Evolutionary conservation across 2,113 vertebrate genomes (phyloP), one percentile per base, ranked within the genome.

Genomic region (Orycteropus afer): DNA sequence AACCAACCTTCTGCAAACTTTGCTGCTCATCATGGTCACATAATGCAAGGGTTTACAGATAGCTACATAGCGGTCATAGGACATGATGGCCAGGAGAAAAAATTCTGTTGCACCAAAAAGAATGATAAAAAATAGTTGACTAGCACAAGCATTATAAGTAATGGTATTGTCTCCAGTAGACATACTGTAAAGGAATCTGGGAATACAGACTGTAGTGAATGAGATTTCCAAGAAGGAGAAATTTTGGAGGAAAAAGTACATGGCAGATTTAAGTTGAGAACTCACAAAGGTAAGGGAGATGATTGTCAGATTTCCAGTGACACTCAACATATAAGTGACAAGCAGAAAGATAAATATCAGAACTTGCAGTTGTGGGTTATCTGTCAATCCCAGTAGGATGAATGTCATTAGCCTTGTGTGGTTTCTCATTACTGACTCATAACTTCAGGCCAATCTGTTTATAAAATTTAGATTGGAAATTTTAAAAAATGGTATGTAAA

Each of bases 71-170:
- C 86, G 37, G 1, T 97, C 94, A 88, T 94, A 97, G 67, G 96
- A 97, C 96, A 97, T 97, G 20, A 69, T 74, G 0, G 94, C 86
- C 34, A 96, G 65, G 20, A 97, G 86, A 47, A 95, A 96, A 51
- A 96, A 95, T 80, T 96, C 97, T 61, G 96, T 92, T 23, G 55
- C 32, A 5, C 61, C 85, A 34, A 73, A 71, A 0, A 94, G 84
- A 29, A 55, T 86, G 10, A 83, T 69, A 18, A 96, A 91, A 74
- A 95, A 94, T 23, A 96, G 53, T 15, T 97, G 97, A 51, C 65
- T 32, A 37, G 74, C 34, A 71, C 96, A 97, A 13, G 42, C 65
- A 42, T 77, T 34, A 42, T 96, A 91, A 15, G 92, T 78, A 37
- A 97, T 86, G 0, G 55, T 87, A 32, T 40, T 90, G 25, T 96